Evolutionary conservation across 2,113 vertebrate species (phyloP).

Genomic region (Tachysurus vachellii): DNA sequence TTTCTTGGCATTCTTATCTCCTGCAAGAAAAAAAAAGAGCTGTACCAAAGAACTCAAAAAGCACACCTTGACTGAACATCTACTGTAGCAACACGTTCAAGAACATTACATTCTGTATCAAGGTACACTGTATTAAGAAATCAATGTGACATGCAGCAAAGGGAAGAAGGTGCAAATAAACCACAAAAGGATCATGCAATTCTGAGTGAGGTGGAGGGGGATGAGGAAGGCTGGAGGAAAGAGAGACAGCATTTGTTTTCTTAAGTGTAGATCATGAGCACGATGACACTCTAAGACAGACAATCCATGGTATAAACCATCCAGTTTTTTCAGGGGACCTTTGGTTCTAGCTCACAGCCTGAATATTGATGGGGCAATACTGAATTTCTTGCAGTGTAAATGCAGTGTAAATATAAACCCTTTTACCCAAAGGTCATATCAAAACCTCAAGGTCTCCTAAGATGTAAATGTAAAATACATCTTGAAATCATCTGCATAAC

Average conservation of each 20-base stretch:
- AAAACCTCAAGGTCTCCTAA: not conserved
- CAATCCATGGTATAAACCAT: not conserved
- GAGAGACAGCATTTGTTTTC: not conserved
- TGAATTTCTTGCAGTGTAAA: not conserved
- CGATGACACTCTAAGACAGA: not conserved
- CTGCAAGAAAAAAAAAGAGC: not conserved
- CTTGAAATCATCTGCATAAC: not conserved
- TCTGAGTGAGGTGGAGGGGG: not conserved
- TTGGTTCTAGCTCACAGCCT: conserved; percentile 23
- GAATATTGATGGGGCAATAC: not conserved
- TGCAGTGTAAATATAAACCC: not conserved
- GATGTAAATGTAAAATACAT: not conserved
- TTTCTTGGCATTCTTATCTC: not conserved
- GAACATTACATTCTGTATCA: not conserved
- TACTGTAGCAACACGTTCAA: not conserved
- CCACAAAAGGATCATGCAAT: not conserved
- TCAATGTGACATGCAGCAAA: not conserved
- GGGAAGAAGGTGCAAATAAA: not conserved
- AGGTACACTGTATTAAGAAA: not conserved
- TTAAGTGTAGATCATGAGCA: conserved; percentile 17
- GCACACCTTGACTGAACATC: not conserved
- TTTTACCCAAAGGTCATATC: not conserved
- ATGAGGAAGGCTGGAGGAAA: not conserved
- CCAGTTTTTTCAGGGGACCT: conserved; percentile 19
- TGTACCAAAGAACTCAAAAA: not conserved